These are phyloP conservation scores for Chaetophractus vellerosus DNA, from an alignment of 2,797 vertebrate species.

Conservation along the genomic window DNA sequence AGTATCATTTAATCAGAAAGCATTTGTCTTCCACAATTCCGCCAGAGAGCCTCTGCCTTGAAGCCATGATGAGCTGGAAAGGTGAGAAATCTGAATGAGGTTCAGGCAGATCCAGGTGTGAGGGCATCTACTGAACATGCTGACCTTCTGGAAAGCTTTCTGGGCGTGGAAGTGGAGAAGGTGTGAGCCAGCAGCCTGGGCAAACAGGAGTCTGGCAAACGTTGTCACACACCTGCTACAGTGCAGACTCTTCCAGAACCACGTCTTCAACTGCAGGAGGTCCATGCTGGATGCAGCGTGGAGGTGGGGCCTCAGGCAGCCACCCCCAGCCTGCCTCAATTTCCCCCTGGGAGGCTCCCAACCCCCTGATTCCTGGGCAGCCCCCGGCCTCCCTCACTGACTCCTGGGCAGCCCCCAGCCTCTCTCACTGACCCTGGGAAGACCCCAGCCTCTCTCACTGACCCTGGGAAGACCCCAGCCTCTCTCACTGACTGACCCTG, in stretches of 20 bases:
- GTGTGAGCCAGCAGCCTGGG: not conserved
- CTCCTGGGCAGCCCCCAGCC: too few species aligned
- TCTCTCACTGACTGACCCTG: too few species aligned
- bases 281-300: not conserved
- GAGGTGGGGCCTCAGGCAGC: not conserved
- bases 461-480: too few species aligned
- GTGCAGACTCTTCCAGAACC: not conserved
- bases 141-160: slow-evolving; percentile 44
- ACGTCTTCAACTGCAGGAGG: not conserved
- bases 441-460: too few species aligned
- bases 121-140: not conserved
- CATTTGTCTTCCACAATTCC: slow-evolving; percentile 2
- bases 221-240: not conserved
- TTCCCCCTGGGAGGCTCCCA: too few species aligned
- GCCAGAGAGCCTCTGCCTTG: slow-evolving; percentile 43
- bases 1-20: slow-evolving; percentile 7
- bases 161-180: not conserved
- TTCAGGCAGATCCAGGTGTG: not conserved
- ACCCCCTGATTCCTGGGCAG: too few species aligned
- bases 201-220: slow-evolving; percentile 18
- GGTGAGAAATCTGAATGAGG: not conserved
- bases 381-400: too few species aligned
- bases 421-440: too few species aligned
- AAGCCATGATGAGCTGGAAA: slow-evolving; percentile 29
- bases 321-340: not conserved